These are phyloP conservation scores for Diuraphis noxia DNA, from an alignment of 1,140 invertebrate genomes.

Conservation along the genomic window DNA sequence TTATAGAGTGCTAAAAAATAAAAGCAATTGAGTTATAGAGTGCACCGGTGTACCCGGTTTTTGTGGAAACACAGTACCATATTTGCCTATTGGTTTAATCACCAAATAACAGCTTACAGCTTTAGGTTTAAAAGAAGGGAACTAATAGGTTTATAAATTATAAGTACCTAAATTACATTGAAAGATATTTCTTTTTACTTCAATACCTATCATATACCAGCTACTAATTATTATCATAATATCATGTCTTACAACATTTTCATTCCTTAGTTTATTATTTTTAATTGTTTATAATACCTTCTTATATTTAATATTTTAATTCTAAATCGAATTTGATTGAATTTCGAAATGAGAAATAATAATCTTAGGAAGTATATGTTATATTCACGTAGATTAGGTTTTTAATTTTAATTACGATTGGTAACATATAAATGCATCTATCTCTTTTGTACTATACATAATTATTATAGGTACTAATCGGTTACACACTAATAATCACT, in stretches of 20 bases:
- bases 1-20: no score
- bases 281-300: not conserved
- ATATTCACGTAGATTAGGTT: no score
- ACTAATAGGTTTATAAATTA: not conserved
- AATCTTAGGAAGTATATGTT: not conserved
- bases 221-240: no score
- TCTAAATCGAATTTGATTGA: not conserved
- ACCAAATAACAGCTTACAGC: not conserved
- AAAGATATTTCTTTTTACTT: not conserved
- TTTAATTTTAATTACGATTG: no score
- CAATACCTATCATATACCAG: not conserved
- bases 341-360: not conserved
- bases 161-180: not conserved
- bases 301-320: not conserved
- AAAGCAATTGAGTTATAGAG: no score
- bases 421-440: no score
- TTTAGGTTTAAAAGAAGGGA: not conserved
- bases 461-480: no score
- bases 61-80: not conserved
- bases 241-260: not conserved
- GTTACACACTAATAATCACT: not conserved
- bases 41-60: no score
- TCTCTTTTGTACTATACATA: no score
- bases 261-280: not conserved
- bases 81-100: not conserved